phyloP scores from a whole-genome alignment of 2,888 invertebrate species.

The Andrena haemorrhoa region DNA sequence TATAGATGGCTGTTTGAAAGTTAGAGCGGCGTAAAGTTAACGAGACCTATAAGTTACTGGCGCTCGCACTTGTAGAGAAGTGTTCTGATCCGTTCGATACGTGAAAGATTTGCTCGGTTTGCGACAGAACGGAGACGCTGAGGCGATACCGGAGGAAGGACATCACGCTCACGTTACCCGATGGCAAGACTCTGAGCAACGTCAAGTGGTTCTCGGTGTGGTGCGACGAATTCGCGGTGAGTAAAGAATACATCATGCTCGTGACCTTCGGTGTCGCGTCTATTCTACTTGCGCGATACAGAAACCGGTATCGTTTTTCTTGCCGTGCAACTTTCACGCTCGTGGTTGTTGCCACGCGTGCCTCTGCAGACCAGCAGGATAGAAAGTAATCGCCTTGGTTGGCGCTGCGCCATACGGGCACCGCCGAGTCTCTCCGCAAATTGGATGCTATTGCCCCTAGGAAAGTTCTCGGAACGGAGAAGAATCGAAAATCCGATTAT shows the following conservation, averaged over 20 bases:
- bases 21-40: too few relatives aligned
- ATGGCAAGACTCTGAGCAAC: conserved; percentile 93
- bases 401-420: conserved; percentile 21
- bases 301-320: conserved; percentile 69
- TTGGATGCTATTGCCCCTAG: background rate
- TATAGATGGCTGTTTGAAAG: background rate
- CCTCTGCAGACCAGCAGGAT: conserved; percentile 16
- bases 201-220: conserved; percentile 96
- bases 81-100: background rate
- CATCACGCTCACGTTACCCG: conserved; percentile 94
- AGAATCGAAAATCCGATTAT: conserved; percentile 17
- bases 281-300: conserved; percentile 33
- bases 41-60: too few relatives aligned
- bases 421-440: background rate
- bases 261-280: conserved; percentile 65
- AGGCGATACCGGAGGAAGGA: conserved; percentile 93
- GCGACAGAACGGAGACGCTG: conserved; percentile 89
- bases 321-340: conserved; percentile 73
- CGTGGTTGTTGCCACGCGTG: conserved; percentile 37
- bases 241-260: conserved; percentile 79
- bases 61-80: too few relatives aligned
- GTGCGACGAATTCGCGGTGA: conserved; percentile 95
- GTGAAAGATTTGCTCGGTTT: conserved; percentile 4
- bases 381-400: conserved; percentile 48
- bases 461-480: conserved; percentile 4